Base-by-base conservation (phyloP, 2,113 vertebrate genomes). In the Prochilodus magdalenae region DNA sequence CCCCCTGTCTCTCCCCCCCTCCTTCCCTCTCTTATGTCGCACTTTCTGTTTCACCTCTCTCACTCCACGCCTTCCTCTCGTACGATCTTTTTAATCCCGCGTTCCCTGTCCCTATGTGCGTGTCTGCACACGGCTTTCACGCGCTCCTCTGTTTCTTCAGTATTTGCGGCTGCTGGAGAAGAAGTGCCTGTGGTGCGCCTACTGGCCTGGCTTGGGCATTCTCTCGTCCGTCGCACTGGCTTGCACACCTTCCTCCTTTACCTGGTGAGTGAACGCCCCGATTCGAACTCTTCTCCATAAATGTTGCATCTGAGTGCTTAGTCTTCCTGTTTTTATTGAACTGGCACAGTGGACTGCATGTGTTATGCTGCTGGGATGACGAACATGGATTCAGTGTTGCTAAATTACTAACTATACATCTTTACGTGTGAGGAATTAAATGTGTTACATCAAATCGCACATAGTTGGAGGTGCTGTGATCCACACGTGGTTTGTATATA, bases 241-340 rank as follows among this genome's bases (percentile, higher is more conserved):
- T 92, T 97, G 82, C 96, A 97, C 89, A 96, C 95, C 84, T 96
- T 96, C 88, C 93, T 97, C 75, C 96, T 98, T 72, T 96, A 96
- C 89, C 93, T 96, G 97, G 97, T 99, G 96, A 93, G 94, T 79
- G 13, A 36, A 22, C 18, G n/a, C 66, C 69, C 30, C 36, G 74
- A 22, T 10, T 47, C 65, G 59, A 51, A 80, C 59, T 67, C 30
- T 67, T 22, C 20, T 2, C 20, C 0, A 8, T 7, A 44, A 44
- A 44, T 44, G 40, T 44, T 44, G 5, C 40, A 10, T 44, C 40
- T 11, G 4, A 44, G 40, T 44, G 40, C 5, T 44, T 4, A 36
- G 3, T 44, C 40, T 7, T 44, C 40, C 40, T 44, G 40, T 5
- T 3, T 1, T 51, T 16, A 51, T 12, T 49, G 7, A 10, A 49